Conservation (phyloP, 2,797 vertebrate genomes). For the Scyliorhinus canicula region DNA sequence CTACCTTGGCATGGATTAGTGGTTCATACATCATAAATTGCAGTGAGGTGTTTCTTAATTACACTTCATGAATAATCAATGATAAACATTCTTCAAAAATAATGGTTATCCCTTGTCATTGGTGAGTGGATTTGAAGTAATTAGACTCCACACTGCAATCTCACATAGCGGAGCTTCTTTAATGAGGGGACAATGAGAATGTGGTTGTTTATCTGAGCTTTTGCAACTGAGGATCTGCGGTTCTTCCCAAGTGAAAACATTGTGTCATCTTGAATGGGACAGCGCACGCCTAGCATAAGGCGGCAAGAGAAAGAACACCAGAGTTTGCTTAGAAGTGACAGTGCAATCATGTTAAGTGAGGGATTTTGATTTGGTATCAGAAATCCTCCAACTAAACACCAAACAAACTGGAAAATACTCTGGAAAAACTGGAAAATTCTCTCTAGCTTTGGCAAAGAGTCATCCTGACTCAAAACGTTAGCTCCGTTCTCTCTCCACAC, state of each 20-base stretch:
- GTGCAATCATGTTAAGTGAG: neutral
- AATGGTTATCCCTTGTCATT: neutral
- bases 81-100: neutral
- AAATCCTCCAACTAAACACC: neutral
- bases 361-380: neutral
- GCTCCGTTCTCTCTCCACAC: no score
- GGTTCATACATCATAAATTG: neutral
- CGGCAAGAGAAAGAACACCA: neutral
- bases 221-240: neutral
- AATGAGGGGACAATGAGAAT: neutral
- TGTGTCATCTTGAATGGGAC: neutral
- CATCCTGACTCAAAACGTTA: no score
- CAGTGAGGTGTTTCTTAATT: neutral
- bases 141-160: neutral
- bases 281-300: neutral
- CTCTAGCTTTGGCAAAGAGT: no score
- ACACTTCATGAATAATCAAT: constrained; percentile 9
- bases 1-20: neutral
- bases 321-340: neutral
- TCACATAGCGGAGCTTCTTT: neutral
- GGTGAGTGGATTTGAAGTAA: neutral
- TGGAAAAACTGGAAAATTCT: no score
- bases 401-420: neutral
- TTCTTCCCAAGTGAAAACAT: neutral
- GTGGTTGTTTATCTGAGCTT: neutral